A percentile compares a stretch with the other conserved stretches of the same genome.
These are phyloP conservation scores for Zeus faber DNA, from an alignment of 2,113 vertebrate genomes.

Conservation along the genomic window DNA sequence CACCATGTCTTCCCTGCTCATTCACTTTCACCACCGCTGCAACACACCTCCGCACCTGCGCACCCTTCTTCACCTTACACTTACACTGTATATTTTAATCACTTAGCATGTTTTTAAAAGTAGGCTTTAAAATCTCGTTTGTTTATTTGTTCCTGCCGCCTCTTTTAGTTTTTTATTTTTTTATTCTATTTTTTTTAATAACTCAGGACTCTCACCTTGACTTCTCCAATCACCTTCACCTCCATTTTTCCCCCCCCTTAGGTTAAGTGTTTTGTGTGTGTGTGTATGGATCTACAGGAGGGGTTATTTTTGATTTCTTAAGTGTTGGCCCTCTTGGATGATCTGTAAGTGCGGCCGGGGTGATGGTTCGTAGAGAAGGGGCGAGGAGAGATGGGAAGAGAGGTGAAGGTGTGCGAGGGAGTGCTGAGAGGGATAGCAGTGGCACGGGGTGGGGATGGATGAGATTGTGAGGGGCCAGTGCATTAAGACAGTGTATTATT, in stretches of 20 bases:
- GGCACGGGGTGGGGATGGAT: slow-evolving; percentile 53
- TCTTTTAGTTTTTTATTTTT: not conserved
- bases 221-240: slow-evolving; percentile 1
- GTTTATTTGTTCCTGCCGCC: not conserved
- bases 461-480: slow-evolving; percentile 65
- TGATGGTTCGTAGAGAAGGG: slow-evolving; percentile 31
- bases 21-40: slow-evolving; percentile 61
- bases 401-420: slow-evolving; percentile 62
- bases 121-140: not conserved
- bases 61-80: too few relatives aligned
- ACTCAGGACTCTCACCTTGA: not conserved
- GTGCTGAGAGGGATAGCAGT: too few relatives aligned
- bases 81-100: too few relatives aligned
- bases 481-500: slow-evolving; percentile 77
- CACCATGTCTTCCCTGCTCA: slow-evolving; percentile 60
- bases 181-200: not conserved
- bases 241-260: slow-evolving; percentile 12
- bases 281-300: not conserved
- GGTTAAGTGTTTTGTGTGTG: slow-evolving; percentile 46
- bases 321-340: slow-evolving; percentile 52
- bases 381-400: slow-evolving; percentile 54
- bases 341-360: slow-evolving; percentile 42
- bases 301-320: slow-evolving; percentile 60
- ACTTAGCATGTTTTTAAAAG: too few relatives aligned
- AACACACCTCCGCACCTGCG: slow-evolving; percentile 50